These are phyloP conservation scores for Macquaria australasica DNA, from an alignment of 2,113 vertebrate genomes.

Conservation along the genomic window DNA sequence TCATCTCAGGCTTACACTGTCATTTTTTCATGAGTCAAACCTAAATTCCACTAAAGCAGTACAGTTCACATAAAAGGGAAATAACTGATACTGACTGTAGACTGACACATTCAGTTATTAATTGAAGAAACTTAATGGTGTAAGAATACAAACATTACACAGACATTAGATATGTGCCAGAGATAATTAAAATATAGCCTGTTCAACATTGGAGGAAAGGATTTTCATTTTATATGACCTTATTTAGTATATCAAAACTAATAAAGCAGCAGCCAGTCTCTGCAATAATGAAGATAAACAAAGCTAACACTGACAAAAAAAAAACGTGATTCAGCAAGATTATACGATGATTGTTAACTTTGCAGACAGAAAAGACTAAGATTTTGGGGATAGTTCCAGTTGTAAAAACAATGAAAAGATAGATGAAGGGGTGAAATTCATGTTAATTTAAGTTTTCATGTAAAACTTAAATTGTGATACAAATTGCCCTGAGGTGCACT, in stretches of 20 bases:
- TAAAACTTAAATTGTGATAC: neutral
- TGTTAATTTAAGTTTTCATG: neutral
- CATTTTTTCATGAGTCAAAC: neutral
- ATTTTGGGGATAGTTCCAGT: neutral
- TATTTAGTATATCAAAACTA: neutral
- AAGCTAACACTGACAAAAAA: neutral
- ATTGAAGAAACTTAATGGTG: neutral
- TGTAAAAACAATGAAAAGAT: neutral
- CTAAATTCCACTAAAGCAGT: neutral
- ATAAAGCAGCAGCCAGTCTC: neutral
- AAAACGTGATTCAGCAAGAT: neutral
- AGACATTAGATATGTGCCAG: neutral
- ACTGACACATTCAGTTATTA: conserved; percentile 7
- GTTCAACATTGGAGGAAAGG: neutral
- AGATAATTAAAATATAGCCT: neutral
- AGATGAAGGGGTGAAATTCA: too few species aligned
- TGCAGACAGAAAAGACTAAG: too few species aligned
- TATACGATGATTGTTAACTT: neutral
- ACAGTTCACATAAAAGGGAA: neutral
- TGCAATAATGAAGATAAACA: neutral
- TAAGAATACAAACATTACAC: conserved; percentile 5
- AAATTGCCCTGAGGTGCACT: neutral
- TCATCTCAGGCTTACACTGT: neutral
- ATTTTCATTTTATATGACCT: neutral
- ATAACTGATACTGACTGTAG: neutral